These are phyloP conservation scores for Noturus placidus DNA, from an alignment of 2,113 vertebrate species.

Conservation along the genomic window DNA sequence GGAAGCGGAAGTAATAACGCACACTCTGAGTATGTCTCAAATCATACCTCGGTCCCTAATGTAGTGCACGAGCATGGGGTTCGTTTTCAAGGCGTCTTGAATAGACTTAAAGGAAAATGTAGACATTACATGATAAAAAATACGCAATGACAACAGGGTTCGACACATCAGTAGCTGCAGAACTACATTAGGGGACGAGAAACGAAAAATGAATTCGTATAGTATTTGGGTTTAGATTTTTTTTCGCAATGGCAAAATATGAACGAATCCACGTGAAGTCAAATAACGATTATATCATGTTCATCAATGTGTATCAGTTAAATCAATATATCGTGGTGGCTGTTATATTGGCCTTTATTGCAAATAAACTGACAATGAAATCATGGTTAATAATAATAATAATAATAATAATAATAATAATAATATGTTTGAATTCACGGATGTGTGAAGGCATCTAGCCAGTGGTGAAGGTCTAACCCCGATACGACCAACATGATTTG, in stretches of 20 bases:
- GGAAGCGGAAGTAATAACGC: conserved; percentile 65
- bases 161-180: too few species aligned
- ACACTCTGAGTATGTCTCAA: not conserved
- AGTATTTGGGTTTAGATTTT: not conserved
- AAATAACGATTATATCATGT: not conserved
- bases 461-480: not conserved
- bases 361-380: too few species aligned
- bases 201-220: not conserved
- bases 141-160: not conserved
- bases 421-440: conserved; percentile 1
- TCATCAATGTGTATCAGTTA: not conserved
- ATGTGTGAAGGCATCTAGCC: not conserved
- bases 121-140: not conserved
- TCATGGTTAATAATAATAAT: too few species aligned
- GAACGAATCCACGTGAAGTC: not conserved
- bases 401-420: too few species aligned
- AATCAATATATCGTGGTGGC: not conserved
- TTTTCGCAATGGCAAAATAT: not conserved
- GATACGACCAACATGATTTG: not conserved
- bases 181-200: not conserved
- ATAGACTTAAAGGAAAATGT: not conserved
- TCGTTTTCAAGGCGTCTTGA: not conserved
- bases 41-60: not conserved
- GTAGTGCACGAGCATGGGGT: not conserved
- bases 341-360: too few species aligned